Percentiles rank a stretch among this genome's conserved stretches.
phyloP scores from a whole-genome alignment of 2,888 invertebrate species.

The Calliphora vomitoria region DNA sequence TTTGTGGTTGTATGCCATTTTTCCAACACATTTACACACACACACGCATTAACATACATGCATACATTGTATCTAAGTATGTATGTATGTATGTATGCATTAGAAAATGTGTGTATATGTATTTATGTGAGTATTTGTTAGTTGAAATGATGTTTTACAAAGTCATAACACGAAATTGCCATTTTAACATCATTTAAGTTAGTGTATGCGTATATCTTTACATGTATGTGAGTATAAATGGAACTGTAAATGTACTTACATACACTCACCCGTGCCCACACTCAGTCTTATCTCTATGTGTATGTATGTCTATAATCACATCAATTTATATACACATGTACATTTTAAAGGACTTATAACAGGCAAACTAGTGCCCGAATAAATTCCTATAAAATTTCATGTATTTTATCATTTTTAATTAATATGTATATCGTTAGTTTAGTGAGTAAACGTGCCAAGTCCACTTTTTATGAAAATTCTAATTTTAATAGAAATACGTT shows the following conservation, averaged over 20 bases:
- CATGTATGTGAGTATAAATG: neutral
- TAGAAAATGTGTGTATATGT: neutral
- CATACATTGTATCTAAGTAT: too few relatives aligned
- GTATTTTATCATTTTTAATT: too few relatives aligned
- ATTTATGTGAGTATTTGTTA: conserved; percentile 19
- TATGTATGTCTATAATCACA: conserved; percentile 9
- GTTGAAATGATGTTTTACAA: conserved; percentile 67
- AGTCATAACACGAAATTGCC: conserved; percentile 72
- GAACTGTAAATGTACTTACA: neutral
- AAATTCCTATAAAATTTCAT: neutral
- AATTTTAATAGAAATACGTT: too few relatives aligned
- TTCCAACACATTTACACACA: neutral
- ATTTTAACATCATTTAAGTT: conserved; percentile 71
- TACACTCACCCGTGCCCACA: neutral
- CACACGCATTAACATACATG: neutral
- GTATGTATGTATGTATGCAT: neutral
- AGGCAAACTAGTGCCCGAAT: neutral
- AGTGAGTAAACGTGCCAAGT: too few relatives aligned
- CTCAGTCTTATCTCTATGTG: neutral
- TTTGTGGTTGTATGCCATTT: conserved; percentile 45
- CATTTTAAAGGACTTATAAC: neutral
- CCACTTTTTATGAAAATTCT: too few relatives aligned
- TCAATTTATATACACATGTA: neutral
- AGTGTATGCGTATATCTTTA: conserved; percentile 30
- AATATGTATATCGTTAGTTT: too few relatives aligned